Evolutionary conservation across 2,113 vertebrate genomes (phyloP).

Genomic region (Capricornis sumatraensis): DNA sequence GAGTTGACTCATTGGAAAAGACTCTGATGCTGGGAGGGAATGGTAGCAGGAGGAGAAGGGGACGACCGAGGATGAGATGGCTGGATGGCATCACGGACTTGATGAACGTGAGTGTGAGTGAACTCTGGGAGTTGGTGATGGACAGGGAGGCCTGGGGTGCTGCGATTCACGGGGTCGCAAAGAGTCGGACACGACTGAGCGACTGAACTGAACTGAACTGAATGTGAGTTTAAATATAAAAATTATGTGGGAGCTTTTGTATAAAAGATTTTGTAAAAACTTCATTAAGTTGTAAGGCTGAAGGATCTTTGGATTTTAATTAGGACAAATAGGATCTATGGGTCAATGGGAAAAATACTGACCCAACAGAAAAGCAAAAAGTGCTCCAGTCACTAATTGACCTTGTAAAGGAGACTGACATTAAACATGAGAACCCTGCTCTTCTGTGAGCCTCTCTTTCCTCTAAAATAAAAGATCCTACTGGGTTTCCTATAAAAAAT

Average conservation of each 20-base stretch:
- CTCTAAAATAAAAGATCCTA: not conserved
- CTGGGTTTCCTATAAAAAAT: not conserved
- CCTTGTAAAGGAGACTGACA: not conserved
- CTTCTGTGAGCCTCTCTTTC: not conserved
- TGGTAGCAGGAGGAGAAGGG: too few species aligned
- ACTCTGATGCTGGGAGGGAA: too few species aligned
- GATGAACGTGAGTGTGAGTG: too few species aligned
- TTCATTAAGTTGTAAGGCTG: not conserved
- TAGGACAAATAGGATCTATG: not conserved
- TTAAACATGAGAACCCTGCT: not conserved
- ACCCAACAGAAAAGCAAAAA: not conserved
- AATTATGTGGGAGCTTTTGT: not conserved
- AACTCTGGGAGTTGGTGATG: too few species aligned
- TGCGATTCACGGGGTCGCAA: too few species aligned
- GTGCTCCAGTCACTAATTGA: not conserved
- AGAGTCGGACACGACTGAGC: too few species aligned
- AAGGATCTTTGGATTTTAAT: not conserved
- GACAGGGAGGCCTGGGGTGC: too few species aligned
- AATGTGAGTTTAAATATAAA: not conserved
- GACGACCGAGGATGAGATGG: too few species aligned
- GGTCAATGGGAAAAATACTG: not conserved
- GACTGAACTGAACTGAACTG: too few species aligned
- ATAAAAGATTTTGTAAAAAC: slow-evolving; percentile 20
- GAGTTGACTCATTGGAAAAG: too few species aligned
- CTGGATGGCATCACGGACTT: too few species aligned